phyloP scores from a whole-genome alignment of 2,888 invertebrate species.

The Netelia inedita region DNA sequence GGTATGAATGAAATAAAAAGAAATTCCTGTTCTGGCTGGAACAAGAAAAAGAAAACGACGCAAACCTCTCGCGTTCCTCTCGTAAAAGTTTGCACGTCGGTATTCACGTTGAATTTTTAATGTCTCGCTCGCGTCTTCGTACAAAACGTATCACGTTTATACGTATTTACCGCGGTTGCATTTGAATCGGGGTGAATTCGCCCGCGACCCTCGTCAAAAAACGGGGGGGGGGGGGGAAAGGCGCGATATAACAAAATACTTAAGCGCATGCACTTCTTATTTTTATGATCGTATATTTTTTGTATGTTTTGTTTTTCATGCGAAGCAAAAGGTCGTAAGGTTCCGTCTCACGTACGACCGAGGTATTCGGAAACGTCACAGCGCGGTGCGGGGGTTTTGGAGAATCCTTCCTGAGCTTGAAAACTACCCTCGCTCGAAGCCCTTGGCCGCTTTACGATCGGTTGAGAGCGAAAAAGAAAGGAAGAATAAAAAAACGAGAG shows the following conservation, averaged over 20 bases:
- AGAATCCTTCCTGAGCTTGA: conserved; percentile 21
- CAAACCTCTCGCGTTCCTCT: conserved; percentile 25
- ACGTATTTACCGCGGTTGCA: neutral
- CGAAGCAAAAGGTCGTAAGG: neutral
- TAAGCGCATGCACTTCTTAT: neutral
- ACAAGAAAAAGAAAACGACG: conserved; percentile 15
- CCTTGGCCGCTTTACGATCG: conserved; percentile 46
- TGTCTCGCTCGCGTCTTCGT: neutral
- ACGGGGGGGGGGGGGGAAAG: neutral
- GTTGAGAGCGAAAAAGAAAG: conserved; percentile 9
- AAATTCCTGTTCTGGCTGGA: conserved; percentile 26
- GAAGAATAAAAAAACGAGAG: neutral
- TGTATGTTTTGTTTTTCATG: neutral
- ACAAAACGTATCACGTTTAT: neutral
- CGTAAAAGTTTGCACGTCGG: conserved; percentile 33
- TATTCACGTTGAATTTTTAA: conserved; percentile 43
- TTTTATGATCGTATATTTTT: neutral
- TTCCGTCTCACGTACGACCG: neutral
- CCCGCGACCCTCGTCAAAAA: neutral
- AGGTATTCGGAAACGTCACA: neutral
- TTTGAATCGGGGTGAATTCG: neutral
- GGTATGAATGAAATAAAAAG: neutral
- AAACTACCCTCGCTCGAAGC: conserved; percentile 8
- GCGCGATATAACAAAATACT: neutral
- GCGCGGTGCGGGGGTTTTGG: neutral